Conservation (phyloP, 2,797 vertebrate genomes). For the Melanogrammus aeglefinus region DNA sequence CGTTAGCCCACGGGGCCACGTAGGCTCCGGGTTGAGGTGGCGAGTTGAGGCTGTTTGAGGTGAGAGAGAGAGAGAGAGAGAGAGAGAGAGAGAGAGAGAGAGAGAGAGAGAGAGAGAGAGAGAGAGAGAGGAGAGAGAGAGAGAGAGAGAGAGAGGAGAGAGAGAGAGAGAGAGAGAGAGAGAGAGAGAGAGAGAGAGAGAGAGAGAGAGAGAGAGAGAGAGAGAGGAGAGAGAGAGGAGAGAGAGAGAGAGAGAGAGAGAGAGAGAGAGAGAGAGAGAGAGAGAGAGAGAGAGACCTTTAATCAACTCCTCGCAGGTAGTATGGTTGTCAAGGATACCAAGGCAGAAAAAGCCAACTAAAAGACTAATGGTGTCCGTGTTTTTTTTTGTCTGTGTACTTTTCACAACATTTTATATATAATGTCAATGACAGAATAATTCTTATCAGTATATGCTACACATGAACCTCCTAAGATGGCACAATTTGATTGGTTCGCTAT, state of each 20-base stretch:
- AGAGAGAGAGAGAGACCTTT: constrained; percentile 58
- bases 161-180: constrained; percentile 56
- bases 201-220: constrained; percentile 55
- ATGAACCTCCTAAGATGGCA: too few relatives aligned
- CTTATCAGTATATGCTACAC: too few relatives aligned
- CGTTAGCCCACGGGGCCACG: not conserved
- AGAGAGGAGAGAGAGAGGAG: constrained; percentile 58
- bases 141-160: constrained; percentile 57
- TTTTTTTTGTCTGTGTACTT: constrained; percentile 21
- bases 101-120: constrained; percentile 61
- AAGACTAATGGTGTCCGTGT: constrained; percentile 63
- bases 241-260: too few relatives aligned
- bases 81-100: constrained; percentile 60
- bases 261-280: constrained; percentile 53
- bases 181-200: constrained; percentile 55
- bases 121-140: constrained; percentile 54
- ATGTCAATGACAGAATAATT: too few relatives aligned
- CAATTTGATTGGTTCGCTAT: too few relatives aligned
- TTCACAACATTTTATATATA: too few relatives aligned
- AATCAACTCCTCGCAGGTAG: constrained; percentile 67
- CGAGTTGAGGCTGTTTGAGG: constrained; percentile 47
- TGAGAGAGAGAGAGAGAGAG: constrained; percentile 56
- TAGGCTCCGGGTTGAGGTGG: constrained; percentile 12
- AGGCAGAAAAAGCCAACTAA: constrained; percentile 59
- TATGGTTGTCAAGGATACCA: constrained; percentile 65